Evolutionary conservation across 2,797 vertebrate genomes (phyloP), one percentile per base, ranked within the genome.

Genomic region (Pipistrellus pipistrellus): DNA sequence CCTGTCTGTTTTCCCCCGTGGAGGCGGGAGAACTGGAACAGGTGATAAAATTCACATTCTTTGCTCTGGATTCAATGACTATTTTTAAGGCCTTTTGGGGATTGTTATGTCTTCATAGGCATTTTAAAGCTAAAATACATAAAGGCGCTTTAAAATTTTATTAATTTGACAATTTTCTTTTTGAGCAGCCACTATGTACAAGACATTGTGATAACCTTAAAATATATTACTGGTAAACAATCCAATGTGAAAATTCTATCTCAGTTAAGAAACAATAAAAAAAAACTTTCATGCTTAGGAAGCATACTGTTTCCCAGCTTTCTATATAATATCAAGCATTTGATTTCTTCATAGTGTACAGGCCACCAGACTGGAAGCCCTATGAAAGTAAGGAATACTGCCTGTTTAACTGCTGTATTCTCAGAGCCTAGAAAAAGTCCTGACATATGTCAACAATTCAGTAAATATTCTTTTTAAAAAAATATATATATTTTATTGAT

Each of bases 41-140:
- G n/a, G 76, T 10, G 23, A 51, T 75, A 48, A 69, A 91, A 87
- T 77, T 86, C 51, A 38, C 27, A 80, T 85, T 91, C 86, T 93
- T 84, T 91, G 78, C 41, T 83, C 27, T 9, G 46, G 30, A 93
- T 71, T 85, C 64, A 80, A 1, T 82, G 73, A 87, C 55, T 85
- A 9, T 82, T 91, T 94, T 38, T 71, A 95, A 94, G n/a, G 46
- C 18, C 15, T 75, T 92, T 84, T 57, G 32, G 5, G 30, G 6
- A 78, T 82, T 91, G 13, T 55, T 95, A 72, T 89, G 15, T 76
- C 69, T 96, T 83, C 44, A 78, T 44, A 57, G 48, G 10, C 11
- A 93, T 93, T 94, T 93, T 93, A 90, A 88, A 90, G 13, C 27
- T 82, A 89, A 93, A 91, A 21, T 87, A 91, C 92, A 66, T 84